Base-by-base conservation (phyloP, 2,113 vertebrate species). In the Corvus cornix region DNA sequence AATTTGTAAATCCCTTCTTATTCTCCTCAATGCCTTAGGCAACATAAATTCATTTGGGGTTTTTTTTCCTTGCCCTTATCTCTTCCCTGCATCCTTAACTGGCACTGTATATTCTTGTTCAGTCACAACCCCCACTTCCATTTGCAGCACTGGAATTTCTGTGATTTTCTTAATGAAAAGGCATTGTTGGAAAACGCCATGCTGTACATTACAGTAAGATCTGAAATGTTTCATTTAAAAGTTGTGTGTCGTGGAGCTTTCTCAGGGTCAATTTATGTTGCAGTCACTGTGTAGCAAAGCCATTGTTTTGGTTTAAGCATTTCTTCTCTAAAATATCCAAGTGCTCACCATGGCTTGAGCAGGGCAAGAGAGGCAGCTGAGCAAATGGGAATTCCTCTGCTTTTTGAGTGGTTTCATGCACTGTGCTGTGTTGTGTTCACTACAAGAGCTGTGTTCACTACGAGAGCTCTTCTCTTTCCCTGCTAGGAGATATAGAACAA, bases 1-100 rank as follows among this genome's bases (percentile, higher is more conserved):
- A 96, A 97, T 92, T 96, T 94, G 93, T 95, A 97, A 94, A 97
- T 95, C 94, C 92, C 79, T 96, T 96, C 94, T 96, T 96, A 95
- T 78, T 97, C 75, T 86, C 83, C 87, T 84, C 78, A 82, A 70
- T 93, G 93, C 96, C 88, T 89, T 78, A 70, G 73, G 92, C 88
- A 89, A 82, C 59, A 64, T 72, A 91, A 94, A 94, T 93, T 96
- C 67, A 91, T 96, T 94, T 95, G 18, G 18, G 46, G 64, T 90
- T 86, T 88, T 89, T 60, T 82, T 80, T 79, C 19, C 10, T 79
- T 88, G 18, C 53, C 55, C 81, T 95, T 94, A 91, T 97, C 86
- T 96, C 80, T 94, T 89, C 30, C 66, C 48, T 88, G 58, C 87
- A 95, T 86, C 89, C 82, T 94, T 93, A 96, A 92, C 75, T 76